Percentiles rank a stretch among this genome's conserved stretches.
Conservation (phyloP, 2,113 vertebrate species). For the Dasyornis broadbenti region DNA sequence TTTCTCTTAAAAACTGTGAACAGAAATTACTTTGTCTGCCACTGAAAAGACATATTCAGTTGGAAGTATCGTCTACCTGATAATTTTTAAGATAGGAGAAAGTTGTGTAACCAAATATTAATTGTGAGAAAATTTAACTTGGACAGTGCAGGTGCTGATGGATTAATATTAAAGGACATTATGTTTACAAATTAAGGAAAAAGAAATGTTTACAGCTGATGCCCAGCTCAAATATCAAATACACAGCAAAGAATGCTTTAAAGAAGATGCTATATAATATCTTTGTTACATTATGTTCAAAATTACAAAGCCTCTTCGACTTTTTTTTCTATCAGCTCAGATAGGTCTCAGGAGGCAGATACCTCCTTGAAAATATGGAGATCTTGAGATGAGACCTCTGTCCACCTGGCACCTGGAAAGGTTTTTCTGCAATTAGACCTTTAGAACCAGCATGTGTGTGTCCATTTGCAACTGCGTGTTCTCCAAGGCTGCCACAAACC, state of each 20-base stretch:
- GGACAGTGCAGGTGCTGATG: not conserved
- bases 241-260: not conserved
- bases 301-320: not conserved
- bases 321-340: not conserved
- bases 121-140: not conserved
- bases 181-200: not conserved
- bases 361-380: not conserved
- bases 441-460: not conserved
- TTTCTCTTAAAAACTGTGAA: not conserved
- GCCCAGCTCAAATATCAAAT: not conserved
- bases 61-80: not conserved
- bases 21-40: not conserved
- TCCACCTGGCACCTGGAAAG: not conserved
- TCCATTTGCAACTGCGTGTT: rapidly evolving
- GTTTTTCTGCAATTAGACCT: not conserved
- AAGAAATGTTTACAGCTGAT: not conserved
- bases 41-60: not conserved
- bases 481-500: not conserved
- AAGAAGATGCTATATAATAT: not conserved
- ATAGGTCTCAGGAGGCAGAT: not conserved
- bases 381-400: not conserved
- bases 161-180: not conserved
- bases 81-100: not conserved
- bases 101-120: not conserved
- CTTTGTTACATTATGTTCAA: not conserved